These are phyloP conservation scores for Yponomeuta sedellus DNA, from an alignment of 2,888 invertebrate species.

Conservation along the genomic window DNA sequence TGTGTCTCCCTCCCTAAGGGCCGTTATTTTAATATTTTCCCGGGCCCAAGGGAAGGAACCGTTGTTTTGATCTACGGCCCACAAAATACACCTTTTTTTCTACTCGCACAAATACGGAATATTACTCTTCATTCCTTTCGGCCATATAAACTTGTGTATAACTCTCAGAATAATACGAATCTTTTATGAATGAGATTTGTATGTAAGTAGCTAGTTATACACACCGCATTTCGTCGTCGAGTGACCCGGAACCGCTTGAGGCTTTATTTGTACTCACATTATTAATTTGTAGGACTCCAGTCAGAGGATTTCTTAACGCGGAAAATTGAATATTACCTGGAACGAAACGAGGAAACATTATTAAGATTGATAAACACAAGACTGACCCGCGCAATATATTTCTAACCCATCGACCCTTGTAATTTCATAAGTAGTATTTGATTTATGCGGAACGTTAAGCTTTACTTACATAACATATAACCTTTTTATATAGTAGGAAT, in stretches of 20 bases:
- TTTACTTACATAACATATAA: no score
- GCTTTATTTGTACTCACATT: slow-evolving; percentile 2
- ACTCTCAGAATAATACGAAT: slow-evolving; percentile 48
- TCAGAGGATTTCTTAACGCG: neutral
- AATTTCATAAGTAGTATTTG: neutral
- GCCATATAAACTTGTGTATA: slow-evolving; percentile 52
- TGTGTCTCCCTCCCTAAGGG: slow-evolving; percentile 53
- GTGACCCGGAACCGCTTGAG: neutral
- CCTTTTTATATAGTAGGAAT: no score
- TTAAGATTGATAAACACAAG: slow-evolving; percentile 9
- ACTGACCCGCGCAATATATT: neutral
- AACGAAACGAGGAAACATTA: slow-evolving; percentile 39
- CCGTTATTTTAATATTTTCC: slow-evolving; percentile 64
- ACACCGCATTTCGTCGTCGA: neutral
- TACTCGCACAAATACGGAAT: slow-evolving; percentile 42
- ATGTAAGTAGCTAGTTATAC: slow-evolving; percentile 26
- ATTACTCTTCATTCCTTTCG: slow-evolving; percentile 45
- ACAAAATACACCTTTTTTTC: slow-evolving; percentile 48
- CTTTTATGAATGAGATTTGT: slow-evolving; percentile 50
- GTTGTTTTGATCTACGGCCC: slow-evolving; percentile 64
- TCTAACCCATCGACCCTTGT: neutral
- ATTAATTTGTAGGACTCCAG: neutral
- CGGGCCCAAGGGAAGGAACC: slow-evolving; percentile 46
- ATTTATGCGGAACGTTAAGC: neutral
- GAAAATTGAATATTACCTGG: slow-evolving; percentile 42